These are phyloP conservation scores for Drosophila tropicalis DNA, from an alignment of 1,140 invertebrate species.

Conservation along the genomic window DNA sequence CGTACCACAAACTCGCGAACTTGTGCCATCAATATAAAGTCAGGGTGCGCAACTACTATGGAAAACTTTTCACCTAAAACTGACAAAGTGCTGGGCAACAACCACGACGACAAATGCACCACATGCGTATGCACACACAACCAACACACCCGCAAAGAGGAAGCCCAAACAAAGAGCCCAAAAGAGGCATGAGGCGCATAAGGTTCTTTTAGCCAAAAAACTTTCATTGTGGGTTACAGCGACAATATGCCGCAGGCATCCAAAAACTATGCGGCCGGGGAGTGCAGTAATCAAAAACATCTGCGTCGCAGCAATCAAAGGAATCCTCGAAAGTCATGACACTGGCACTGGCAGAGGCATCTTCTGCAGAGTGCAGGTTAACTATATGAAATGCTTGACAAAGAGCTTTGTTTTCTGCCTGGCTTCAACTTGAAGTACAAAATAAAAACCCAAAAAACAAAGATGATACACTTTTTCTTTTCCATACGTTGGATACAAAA, in stretches of 20 bases:
- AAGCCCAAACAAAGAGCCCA: background rate
- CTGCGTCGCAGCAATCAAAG: constrained; percentile 34
- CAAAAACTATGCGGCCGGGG: constrained; percentile 42
- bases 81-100: constrained; percentile 53
- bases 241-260: constrained; percentile 34
- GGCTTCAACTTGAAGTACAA: background rate
- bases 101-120: constrained; percentile 15
- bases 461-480: too few relatives aligned
- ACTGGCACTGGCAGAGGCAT: background rate
- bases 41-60: constrained; percentile 41
- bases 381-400: constrained; percentile 1
- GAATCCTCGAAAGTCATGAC: background rate
- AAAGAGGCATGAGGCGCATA: background rate
- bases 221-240: constrained; percentile 36
- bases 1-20: constrained; percentile 20
- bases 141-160: background rate
- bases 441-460: background rate
- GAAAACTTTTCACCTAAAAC: constrained; percentile 76
- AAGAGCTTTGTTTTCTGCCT: background rate
- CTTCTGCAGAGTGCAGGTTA: background rate
- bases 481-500: too few relatives aligned
- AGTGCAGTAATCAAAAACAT: constrained; percentile 48
- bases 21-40: constrained; percentile 57
- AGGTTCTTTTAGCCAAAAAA: constrained; percentile 23
- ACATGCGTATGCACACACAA: background rate